phyloP scores from a whole-genome alignment of 1,140 invertebrate genomes.

The Eupeodes corollae region DNA sequence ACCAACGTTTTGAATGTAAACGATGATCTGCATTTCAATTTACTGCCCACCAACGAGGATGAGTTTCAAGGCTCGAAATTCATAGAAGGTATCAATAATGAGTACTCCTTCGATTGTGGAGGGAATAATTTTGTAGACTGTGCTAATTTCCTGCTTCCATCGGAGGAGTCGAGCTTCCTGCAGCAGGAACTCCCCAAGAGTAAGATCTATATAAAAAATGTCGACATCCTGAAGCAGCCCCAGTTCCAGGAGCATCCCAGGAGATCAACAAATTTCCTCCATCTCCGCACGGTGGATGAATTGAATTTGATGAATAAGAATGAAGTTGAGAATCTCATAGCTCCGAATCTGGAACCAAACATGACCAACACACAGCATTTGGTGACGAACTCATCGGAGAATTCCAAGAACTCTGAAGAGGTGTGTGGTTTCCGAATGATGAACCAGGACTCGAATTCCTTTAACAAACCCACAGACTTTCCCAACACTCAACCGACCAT shows the following conservation, averaged over 20 bases:
- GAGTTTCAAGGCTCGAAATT: slow-evolving; percentile 4
- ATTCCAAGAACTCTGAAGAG: slow-evolving; percentile 1
- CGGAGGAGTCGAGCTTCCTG: too few relatives aligned
- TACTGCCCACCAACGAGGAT: slow-evolving; percentile 9
- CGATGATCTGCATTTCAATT: neutral
- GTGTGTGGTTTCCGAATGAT: neutral
- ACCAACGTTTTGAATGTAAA: neutral
- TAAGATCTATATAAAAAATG: slow-evolving; percentile 34
- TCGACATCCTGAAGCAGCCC: slow-evolving; percentile 28
- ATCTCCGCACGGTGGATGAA: slow-evolving; percentile 34
- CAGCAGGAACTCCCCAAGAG: slow-evolving; percentile 10
- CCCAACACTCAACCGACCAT: slow-evolving; percentile 11
- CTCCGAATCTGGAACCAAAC: slow-evolving; percentile 52
- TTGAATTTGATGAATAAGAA: slow-evolving; percentile 34
- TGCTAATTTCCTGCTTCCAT: too few relatives aligned
- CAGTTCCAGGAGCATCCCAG: slow-evolving; percentile 9
- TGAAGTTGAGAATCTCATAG: slow-evolving; percentile 31
- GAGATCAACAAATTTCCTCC: slow-evolving; percentile 18
- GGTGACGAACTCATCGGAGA: slow-evolving; percentile 31
- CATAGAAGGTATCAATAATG: neutral
- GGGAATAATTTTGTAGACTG: too few relatives aligned
- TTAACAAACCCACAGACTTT: slow-evolving; percentile 8
- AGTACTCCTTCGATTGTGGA: too few relatives aligned
- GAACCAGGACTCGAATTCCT: neutral
- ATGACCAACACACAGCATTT: slow-evolving; percentile 44